These are phyloP conservation scores for Brienomyrus longianalis DNA, from an alignment of 2,113 vertebrate species.

Conservation along the genomic window DNA sequence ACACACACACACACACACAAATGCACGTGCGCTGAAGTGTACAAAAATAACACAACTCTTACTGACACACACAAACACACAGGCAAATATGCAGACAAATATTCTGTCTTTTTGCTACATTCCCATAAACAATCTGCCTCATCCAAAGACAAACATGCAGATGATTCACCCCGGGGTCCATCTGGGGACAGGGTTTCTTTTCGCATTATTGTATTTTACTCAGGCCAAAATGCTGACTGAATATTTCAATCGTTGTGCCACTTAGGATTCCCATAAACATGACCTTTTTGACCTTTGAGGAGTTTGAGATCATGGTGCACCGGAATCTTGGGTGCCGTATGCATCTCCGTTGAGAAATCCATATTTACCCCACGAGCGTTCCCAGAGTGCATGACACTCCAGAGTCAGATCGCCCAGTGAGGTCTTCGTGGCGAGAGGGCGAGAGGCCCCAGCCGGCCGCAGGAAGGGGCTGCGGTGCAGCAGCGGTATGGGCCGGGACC, in stretches of 20 bases:
- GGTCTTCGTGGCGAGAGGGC: not conserved
- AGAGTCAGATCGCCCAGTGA: no score
- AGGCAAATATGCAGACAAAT: not conserved
- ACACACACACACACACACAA: not conserved
- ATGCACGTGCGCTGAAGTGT: not conserved
- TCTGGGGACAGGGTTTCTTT: not conserved
- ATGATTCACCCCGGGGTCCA: not conserved
- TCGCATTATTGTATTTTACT: not conserved
- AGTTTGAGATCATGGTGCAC: not conserved
- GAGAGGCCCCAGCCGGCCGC: not conserved
- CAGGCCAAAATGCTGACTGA: not conserved
- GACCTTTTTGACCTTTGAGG: not conserved
- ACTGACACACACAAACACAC: slow-evolving; percentile 10
- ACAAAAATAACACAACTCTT: not conserved
- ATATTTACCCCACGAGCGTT: not conserved
- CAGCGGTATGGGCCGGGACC: not conserved
- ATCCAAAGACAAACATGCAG: slow-evolving; percentile 3
- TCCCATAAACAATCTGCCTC: slow-evolving; percentile 6
- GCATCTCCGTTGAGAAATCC: not conserved
- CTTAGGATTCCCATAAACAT: not conserved
- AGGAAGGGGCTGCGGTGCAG: not conserved
- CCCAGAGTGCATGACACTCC: not conserved
- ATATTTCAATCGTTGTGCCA: not conserved
- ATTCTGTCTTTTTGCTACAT: not conserved
- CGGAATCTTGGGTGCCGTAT: not conserved